phyloP scores from a whole-genome alignment of 2,797 vertebrate species.

The Muraenolepis orangiensis region DNA sequence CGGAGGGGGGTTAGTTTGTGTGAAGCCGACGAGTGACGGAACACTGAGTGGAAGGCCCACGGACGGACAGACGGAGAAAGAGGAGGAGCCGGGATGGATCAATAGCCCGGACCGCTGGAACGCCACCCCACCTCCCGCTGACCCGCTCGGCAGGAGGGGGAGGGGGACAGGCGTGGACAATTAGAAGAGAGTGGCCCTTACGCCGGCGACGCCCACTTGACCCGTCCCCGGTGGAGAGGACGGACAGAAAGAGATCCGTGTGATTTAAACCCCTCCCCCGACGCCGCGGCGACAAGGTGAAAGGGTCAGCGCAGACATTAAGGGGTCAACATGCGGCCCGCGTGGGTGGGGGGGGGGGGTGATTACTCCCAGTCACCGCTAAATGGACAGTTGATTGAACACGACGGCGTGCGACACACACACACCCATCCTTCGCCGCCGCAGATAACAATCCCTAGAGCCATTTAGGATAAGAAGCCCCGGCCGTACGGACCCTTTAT shows the following conservation, averaged over 20 bases:
- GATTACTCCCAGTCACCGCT: conserved; percentile 99
- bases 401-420: conserved; percentile 94
- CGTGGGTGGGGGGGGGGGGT: too few species aligned
- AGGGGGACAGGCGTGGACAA: conserved; percentile 64
- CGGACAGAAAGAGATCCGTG: conserved; percentile 80
- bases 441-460: conserved; percentile 99
- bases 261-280: conserved; percentile 93
- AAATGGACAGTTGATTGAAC: conserved; percentile 99
- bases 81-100: conserved; percentile 37
- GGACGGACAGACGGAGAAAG: too few species aligned
- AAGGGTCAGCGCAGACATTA: conserved; percentile 95
- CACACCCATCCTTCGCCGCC: too few species aligned
- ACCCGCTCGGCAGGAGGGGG: conserved; percentile 64
- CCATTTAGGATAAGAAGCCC: conserved; percentile 99
- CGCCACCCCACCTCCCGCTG: conserved; percentile 62
- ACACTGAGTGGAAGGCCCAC: neutral
- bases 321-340: conserved; percentile 97
- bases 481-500: conserved; percentile 96
- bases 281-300: conserved; percentile 98
- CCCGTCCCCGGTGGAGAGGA: conserved; percentile 80
- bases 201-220: conserved; percentile 88
- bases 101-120: conserved; percentile 63
- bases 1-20: too few species aligned
- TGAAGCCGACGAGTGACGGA: too few species aligned
- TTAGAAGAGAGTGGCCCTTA: conserved; percentile 78